Percentiles rank a stretch among this genome's conserved stretches.
Conservation (phyloP, 2,888 invertebrate genomes). For the Halictus ligatus region DNA sequence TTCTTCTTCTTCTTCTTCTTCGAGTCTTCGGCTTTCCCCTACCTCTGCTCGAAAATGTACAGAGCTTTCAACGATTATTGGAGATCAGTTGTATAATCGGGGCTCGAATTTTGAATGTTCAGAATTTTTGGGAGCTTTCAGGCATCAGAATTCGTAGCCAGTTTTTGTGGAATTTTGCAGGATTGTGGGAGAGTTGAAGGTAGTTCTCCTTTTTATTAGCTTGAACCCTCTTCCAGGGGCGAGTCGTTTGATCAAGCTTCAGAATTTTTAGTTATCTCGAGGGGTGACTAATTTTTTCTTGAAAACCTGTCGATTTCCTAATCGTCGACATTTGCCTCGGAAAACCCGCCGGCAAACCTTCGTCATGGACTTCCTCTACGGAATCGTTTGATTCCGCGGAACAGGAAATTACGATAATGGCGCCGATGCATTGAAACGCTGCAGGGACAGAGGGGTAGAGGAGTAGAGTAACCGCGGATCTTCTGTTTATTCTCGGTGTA, state of each 20-base stretch:
- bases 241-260: neutral
- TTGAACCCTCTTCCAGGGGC: too few species aligned
- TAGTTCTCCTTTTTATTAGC: too few species aligned
- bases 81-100: neutral
- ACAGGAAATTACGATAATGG: slow-evolving; percentile 8
- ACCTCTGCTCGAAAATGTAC: slow-evolving; percentile 17
- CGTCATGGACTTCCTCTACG: neutral
- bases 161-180: too few species aligned
- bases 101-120: neutral
- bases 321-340: neutral
- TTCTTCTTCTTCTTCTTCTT: neutral
- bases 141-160: neutral
- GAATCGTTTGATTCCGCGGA: neutral
- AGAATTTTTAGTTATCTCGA: neutral
- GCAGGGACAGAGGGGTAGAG: neutral
- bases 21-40: neutral
- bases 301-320: neutral
- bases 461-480: neutral
- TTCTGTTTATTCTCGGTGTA: neutral
- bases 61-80: slow-evolving; percentile 23
- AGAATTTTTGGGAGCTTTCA: neutral
- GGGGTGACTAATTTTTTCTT: neutral
- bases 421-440: neutral
- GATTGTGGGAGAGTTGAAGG: too few species aligned
- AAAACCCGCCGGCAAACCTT: neutral